These are phyloP conservation scores for Yponomeuta cagnagella DNA, from an alignment of 2,888 invertebrate genomes.

Conservation along the genomic window DNA sequence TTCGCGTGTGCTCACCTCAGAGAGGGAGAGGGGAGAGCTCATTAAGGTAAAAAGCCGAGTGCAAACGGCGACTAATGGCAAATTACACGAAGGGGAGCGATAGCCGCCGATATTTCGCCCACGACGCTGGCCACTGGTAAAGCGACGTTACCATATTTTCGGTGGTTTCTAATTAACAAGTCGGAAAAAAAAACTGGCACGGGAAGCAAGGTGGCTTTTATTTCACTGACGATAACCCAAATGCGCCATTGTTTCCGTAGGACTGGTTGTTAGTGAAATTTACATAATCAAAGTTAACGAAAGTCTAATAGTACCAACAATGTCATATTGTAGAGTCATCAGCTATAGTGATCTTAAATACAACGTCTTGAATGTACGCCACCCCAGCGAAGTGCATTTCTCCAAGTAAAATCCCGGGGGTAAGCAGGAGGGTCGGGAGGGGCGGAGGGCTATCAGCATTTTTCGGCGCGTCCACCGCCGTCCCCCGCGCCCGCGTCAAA, in stretches of 20 bases:
- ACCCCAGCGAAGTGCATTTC: not conserved
- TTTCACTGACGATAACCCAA: not conserved
- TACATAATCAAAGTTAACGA: no score
- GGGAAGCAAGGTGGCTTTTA: not conserved
- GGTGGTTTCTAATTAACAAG: constrained; percentile 12
- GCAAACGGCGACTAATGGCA: constrained; percentile 73
- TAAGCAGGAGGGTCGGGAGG: constrained; percentile 6
- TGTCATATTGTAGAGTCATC: not conserved
- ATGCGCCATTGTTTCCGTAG: not conserved
- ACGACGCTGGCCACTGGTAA: constrained; percentile 17
- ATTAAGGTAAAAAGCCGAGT: constrained; percentile 75
- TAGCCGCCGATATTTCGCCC: constrained; percentile 37
- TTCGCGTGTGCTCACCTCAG: constrained; percentile 54
- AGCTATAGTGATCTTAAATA: not conserved
- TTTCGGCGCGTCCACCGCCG: constrained; percentile 69
- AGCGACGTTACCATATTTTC: constrained; percentile 21
- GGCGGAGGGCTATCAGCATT: constrained; percentile 58
- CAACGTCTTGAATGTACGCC: not conserved
- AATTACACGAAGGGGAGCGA: constrained; percentile 73
- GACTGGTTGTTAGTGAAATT: no score
- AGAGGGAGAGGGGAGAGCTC: constrained; percentile 60
- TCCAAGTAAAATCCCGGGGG: constrained; percentile 11
- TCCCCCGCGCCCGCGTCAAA: constrained; percentile 16
- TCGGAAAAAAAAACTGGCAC: not conserved
- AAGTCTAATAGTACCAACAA: not conserved